Conservation (phyloP, 1,140 invertebrate species). For the Sinonovacula constricta region DNA sequence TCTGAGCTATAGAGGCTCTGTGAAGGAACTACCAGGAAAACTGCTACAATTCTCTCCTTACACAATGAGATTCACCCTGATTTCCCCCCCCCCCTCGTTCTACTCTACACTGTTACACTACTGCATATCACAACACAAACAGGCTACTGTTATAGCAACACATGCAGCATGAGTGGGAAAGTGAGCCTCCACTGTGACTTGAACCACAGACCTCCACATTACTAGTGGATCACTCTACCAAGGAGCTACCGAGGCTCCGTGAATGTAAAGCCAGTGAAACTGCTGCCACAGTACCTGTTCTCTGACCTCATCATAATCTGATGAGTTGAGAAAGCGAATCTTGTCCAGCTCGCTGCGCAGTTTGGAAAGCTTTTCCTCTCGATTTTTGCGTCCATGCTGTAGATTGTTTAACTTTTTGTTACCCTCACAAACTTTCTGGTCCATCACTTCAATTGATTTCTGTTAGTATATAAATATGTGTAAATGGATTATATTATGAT, state of each 20-base stretch:
- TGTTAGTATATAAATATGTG: too few species aligned
- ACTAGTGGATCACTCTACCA: background rate
- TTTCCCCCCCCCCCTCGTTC: background rate
- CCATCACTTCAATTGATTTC: slow-evolving; percentile 60
- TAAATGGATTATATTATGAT: too few species aligned
- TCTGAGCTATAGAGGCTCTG: too few species aligned
- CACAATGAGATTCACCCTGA: background rate
- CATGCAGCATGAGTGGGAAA: background rate
- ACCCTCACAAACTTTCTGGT: slow-evolving; percentile 58
- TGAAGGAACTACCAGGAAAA: too few species aligned
- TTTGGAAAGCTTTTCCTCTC: slow-evolving; percentile 34
- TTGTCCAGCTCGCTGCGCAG: slow-evolving; percentile 40
- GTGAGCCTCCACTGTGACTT: too few species aligned
- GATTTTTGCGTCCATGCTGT: slow-evolving; percentile 44
- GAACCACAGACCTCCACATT: too few species aligned
- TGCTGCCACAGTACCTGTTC: slow-evolving; percentile 44
- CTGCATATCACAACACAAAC: too few species aligned
- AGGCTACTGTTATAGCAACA: background rate
- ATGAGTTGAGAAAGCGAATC: slow-evolving; percentile 26
- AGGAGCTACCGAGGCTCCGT: background rate
- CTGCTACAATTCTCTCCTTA: too few species aligned
- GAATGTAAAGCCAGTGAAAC: too few species aligned
- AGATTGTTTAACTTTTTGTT: slow-evolving; percentile 57
- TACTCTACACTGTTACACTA: background rate
- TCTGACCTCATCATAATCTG: slow-evolving; percentile 44